phyloP scores from a whole-genome alignment of 1,140 invertebrate genomes.

The Lordiphosa clarofinis region DNA sequence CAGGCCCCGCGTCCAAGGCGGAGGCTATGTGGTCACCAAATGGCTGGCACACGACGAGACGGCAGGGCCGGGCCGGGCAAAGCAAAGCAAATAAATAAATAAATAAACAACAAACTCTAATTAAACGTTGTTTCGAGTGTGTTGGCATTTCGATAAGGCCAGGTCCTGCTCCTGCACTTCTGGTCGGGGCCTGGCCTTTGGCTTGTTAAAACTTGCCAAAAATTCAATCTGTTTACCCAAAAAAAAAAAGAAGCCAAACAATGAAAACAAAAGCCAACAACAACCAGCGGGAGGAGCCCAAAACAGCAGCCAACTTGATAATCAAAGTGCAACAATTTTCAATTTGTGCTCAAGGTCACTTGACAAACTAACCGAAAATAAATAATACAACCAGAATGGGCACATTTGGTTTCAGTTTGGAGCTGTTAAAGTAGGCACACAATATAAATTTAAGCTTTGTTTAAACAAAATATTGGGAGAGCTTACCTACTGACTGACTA shows the following conservation, averaged over 20 bases:
- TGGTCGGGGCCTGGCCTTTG: conserved; percentile 21
- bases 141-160: conserved; percentile 59
- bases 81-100: conserved; percentile 58
- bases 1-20: conserved; percentile 24
- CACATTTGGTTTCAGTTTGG: no score
- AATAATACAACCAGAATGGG: background rate
- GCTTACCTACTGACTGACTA: no score
- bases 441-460: no score
- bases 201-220: conserved; percentile 67
- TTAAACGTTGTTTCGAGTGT: conserved; percentile 61
- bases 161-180: conserved; percentile 22
- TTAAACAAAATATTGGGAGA: no score
- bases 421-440: no score
- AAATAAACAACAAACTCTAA: conserved; percentile 75
- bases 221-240: conserved; percentile 60
- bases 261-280: conserved; percentile 5
- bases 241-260: conserved; percentile 23
- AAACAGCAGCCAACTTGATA: conserved; percentile 4
- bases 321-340: conserved; percentile 44
- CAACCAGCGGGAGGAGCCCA: background rate
- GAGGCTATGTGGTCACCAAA: conserved; percentile 27
- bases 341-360: conserved; percentile 43
- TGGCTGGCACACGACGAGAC: conserved; percentile 26
- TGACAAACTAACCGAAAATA: conserved; percentile 10
- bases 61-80: background rate